These are phyloP conservation scores for Nephrotoma flavescens DNA, from an alignment of 2,888 invertebrate genomes.

Conservation along the genomic window DNA sequence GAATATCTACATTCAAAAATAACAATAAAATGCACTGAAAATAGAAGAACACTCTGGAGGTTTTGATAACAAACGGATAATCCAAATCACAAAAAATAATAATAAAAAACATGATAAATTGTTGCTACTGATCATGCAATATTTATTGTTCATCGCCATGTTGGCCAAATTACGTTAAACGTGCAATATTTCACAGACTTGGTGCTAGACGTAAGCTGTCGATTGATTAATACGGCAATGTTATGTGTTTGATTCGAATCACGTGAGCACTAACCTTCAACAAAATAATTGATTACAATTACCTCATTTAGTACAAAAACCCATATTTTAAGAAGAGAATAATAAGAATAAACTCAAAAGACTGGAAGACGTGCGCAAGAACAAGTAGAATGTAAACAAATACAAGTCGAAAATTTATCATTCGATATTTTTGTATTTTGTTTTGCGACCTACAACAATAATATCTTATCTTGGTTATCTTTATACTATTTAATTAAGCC, in stretches of 20 bases:
- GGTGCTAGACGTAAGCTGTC: background rate
- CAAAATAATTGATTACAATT: background rate
- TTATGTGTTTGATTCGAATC: background rate
- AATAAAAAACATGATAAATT: background rate
- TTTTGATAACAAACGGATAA: background rate
- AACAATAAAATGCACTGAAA: background rate
- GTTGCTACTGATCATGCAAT: background rate
- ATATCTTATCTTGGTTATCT: background rate
- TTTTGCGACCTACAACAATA: background rate
- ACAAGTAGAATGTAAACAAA: background rate
- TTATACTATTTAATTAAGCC: no score
- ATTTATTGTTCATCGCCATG: background rate
- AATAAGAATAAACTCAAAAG: background rate
- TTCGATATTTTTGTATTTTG: background rate
- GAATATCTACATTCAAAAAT: background rate
- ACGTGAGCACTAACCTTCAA: background rate
- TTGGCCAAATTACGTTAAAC: background rate
- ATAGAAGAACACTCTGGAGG: background rate
- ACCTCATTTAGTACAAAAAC: background rate
- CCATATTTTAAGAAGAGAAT: background rate
- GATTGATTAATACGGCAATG: background rate
- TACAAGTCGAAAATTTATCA: background rate
- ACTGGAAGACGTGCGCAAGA: background rate
- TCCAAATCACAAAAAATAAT: background rate
- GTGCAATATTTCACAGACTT: background rate